These are phyloP conservation scores for Papilio polytes DNA, from an alignment of 1,140 invertebrate species.

Conservation along the genomic window DNA sequence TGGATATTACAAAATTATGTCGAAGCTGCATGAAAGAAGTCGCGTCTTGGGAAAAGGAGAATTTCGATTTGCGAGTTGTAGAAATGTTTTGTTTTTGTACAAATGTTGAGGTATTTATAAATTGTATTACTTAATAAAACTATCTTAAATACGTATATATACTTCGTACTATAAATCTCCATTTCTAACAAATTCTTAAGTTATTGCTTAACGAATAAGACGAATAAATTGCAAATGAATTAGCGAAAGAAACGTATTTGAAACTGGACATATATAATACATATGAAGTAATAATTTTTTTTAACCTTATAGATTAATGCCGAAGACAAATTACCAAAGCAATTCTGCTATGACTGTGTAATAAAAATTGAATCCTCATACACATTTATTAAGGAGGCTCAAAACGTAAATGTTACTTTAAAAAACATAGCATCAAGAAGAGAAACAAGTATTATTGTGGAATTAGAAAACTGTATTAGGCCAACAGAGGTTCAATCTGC, in stretches of 20 bases:
- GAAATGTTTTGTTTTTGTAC: conserved; percentile 78
- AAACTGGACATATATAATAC: too few species aligned
- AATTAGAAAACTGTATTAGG: conserved; percentile 54
- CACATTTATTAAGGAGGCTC: conserved; percentile 70
- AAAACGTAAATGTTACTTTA: conserved; percentile 67
- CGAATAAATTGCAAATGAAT: neutral
- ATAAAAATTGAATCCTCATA: conserved; percentile 73
- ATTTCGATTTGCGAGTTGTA: conserved; percentile 57
- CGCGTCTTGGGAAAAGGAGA: conserved; percentile 65
- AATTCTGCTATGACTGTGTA: conserved; percentile 72
- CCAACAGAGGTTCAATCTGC: conserved; percentile 44
- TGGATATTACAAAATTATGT: conserved; percentile 68
- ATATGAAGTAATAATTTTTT: neutral
- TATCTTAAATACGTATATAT: neutral
- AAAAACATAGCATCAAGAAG: conserved; percentile 67
- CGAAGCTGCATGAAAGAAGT: conserved; percentile 76
- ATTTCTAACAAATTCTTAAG: neutral
- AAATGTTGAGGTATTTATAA: conserved; percentile 63
- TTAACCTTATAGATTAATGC: conserved; percentile 60
- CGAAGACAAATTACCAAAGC: conserved; percentile 67
- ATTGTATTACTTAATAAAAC: neutral
- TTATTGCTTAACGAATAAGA: too few species aligned
- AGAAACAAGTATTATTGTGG: conserved; percentile 65
- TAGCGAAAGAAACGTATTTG: too few species aligned
- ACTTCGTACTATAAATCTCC: neutral